A percentile compares a stretch with the other conserved stretches of the same genome.
phyloP scores from a whole-genome alignment of 2,888 invertebrate genomes.

The Lycia hirtaria region DNA sequence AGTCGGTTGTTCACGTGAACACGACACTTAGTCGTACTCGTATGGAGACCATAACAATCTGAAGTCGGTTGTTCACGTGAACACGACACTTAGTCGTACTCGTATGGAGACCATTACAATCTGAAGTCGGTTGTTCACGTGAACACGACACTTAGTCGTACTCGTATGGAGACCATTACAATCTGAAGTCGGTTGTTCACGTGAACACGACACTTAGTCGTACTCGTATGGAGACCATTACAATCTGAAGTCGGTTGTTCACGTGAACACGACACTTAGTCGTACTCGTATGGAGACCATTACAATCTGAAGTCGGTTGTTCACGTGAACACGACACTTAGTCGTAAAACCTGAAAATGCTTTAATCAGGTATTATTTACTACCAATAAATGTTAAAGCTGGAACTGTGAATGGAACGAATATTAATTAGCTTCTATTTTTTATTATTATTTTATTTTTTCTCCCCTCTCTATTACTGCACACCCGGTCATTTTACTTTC shows the following conservation, averaged over 20 bases:
- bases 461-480: no score
- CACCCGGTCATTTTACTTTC: no score
- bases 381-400: not conserved
- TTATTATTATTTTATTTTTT: no score
- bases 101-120: conserved; percentile 20
- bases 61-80: conserved; percentile 18
- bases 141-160: conserved; percentile 25
- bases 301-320: conserved; percentile 19
- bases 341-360: conserved; percentile 7
- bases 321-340: conserved; percentile 26
- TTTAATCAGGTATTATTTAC: not conserved
- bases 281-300: conserved; percentile 15
- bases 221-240: conserved; percentile 17
- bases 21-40: conserved; percentile 25
- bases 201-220: conserved; percentile 27
- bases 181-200: conserved; percentile 19
- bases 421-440: no score
- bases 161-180: conserved; percentile 21
- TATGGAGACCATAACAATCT: conserved; percentile 20
- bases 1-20: conserved; percentile 20
- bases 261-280: conserved; percentile 29
- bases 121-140: conserved; percentile 19
- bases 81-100: conserved; percentile 27
- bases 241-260: conserved; percentile 18
- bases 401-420: no score